Evolutionary conservation across 92 coral and sea anemone species (phyloP), one percentile per base, ranked within the genome.

Genomic region (Palythoa grandis): DNA sequence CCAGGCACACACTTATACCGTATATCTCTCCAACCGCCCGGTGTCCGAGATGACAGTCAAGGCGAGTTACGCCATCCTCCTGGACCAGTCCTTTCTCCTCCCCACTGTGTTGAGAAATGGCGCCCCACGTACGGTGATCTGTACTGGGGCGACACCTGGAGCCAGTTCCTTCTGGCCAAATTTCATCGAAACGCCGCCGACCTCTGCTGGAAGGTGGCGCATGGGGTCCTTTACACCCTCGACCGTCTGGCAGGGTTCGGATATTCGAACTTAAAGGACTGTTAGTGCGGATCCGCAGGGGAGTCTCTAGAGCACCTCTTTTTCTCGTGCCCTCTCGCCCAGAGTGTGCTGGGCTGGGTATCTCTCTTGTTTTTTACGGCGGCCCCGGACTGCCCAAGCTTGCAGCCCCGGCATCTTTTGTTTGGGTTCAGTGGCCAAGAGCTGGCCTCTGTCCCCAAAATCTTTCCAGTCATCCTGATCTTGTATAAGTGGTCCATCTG

Each of bases 191-290:
- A 38, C 6, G 54, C 77, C 0, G 56, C 71, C 7, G 91, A 91
- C 20, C 53, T 74, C 3, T 24, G 37, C 14, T 91, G 93, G 93
- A 60, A 87, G 47, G 53, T 83, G 2, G 93, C 93, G 0, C 93
- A 90, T 52, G 93, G 90, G 1, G 82, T 87, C 1, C 87, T 87
- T 0, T 88, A 91, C 58, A 73, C 85, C 17, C 77, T 76, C 5
- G 76, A 83, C 11, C 83, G 89, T 0, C 22, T 91, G 2, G 47
- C 16, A 14, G 0, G 4, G 15, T 78, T 70, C 19, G 72, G 79
- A 1, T 29, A 29, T 29, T 29, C 35, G 35, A 29, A 29, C 35
- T 29, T 29, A 1, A 29, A 29, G 1, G 1, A 16, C 56, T 78
- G 89, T 43, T 78, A 24, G 53, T 87, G 89, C 47, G 74, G 57